Base-by-base conservation (phyloP, 2,113 vertebrate species). In the Myotis davidii region DNA sequence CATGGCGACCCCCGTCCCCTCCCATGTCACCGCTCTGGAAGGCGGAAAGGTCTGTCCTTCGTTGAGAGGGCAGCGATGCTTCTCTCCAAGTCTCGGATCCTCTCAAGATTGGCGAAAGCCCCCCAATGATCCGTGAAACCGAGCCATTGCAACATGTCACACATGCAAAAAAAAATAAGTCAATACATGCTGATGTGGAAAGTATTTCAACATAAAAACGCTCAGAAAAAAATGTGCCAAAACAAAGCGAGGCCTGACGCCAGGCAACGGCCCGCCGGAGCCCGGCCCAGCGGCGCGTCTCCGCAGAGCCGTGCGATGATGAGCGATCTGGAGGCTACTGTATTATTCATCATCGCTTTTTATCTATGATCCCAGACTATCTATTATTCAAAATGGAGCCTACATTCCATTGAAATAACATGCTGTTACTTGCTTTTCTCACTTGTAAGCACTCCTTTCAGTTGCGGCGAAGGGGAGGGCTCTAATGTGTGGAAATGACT, bases 281-380 rank as follows among this genome's bases (percentile, higher is more conserved):
- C 90, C 56, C 32, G 50, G 34, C 8, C 56, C 32, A 54, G 34
- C 8, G 11, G 34, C 10, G 10, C 42, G 77, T 74, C 88, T 95
- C 39, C 67, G 11, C n/a, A 89, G 3, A 90, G 79, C 32, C 17
- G 85, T 0, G 1, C 2, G 7, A 37, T 42, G 76, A 88, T 32
- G 86, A 95, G 96, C 21, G 74, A 20, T 90, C 90, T 72, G 56
- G n/a, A 52, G 82, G 95, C 93, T 97, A 48, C 0, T 97, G 39
- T 94, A 82, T 98, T 98, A 97, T 98, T 98, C 93, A 98, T 96
- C 6, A 67, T 77, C 81, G 48, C 85, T 97, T 97, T 97, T 88
- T 76, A 97, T 90, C 97, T 91, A 61, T 23, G 92, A 97, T 97
- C 94, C 94, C 92, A 91, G 95, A 84, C 77, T 74, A 90, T 95